A percentile compares a stretch with the other conserved stretches of the same genome.
Conservation (phyloP, 2,888 invertebrate species). For the Drosophila demipolita region DNA sequence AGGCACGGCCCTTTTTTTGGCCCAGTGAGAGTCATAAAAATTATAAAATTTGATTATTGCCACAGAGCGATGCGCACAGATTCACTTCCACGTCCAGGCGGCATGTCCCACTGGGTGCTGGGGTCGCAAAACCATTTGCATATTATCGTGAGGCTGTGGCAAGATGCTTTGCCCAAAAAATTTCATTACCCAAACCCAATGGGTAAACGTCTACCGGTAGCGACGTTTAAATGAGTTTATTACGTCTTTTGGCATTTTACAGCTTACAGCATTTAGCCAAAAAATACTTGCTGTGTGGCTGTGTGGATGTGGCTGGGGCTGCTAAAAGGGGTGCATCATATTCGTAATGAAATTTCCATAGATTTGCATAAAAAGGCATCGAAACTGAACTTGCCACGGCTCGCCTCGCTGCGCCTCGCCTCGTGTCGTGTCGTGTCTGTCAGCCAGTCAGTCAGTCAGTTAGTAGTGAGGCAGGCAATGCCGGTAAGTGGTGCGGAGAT, state of each 20-base stretch:
- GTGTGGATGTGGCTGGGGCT: not conserved
- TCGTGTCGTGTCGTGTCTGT: not conserved
- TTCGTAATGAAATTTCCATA: slow-evolving; percentile 77
- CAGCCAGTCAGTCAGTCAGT: not conserved
- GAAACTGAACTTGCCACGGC: slow-evolving; percentile 24
- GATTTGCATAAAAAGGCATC: slow-evolving; percentile 75
- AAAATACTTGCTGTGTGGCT: slow-evolving; percentile 24
- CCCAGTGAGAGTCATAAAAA: slow-evolving; percentile 79
- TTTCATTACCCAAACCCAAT: slow-evolving; percentile 78
- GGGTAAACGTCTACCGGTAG: slow-evolving; percentile 28
- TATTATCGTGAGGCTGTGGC: slow-evolving; percentile 58
- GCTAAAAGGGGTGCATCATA: slow-evolving; percentile 64
- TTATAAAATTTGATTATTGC: slow-evolving; percentile 83
- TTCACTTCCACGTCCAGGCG: slow-evolving; percentile 51
- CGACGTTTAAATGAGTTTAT: slow-evolving; percentile 82
- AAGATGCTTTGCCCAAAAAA: slow-evolving; percentile 71
- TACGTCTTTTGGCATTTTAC: slow-evolving; percentile 71
- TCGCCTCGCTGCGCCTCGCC: slow-evolving; percentile 9
- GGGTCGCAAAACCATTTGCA: slow-evolving; percentile 67
- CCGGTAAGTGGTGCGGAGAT: slow-evolving; percentile 62
- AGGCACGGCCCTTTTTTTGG: slow-evolving; percentile 44
- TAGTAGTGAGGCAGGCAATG: slow-evolving; percentile 2
- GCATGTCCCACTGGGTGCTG: slow-evolving; percentile 37
- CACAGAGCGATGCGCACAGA: slow-evolving; percentile 67
- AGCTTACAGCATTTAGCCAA: slow-evolving; percentile 72